phyloP scores from a whole-genome alignment of 2,888 invertebrate genomes.

The Macrophya annulata region DNA sequence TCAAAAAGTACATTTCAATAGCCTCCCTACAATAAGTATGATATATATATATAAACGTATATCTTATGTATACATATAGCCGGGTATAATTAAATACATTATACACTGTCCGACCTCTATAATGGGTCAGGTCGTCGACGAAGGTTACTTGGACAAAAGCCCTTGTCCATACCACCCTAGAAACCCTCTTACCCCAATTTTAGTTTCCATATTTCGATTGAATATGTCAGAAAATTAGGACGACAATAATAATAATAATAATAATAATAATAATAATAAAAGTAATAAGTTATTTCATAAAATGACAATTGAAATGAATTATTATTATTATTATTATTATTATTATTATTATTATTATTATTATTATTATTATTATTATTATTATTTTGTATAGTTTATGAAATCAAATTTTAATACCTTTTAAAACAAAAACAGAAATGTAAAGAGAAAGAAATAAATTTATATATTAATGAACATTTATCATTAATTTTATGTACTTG shows the following conservation, averaged over 20 bases:
- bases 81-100: slow-evolving; percentile 18
- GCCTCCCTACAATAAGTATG: not conserved
- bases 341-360: not conserved
- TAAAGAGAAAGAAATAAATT: too few relatives aligned
- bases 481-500: too few relatives aligned
- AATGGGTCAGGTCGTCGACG: slow-evolving; percentile 13
- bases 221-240: not conserved
- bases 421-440: too few relatives aligned
- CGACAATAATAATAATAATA: not conserved
- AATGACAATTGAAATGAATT: not conserved
- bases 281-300: too few relatives aligned
- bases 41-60: not conserved
- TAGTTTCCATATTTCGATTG: not conserved
- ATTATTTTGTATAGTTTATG: too few relatives aligned
- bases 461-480: too few relatives aligned
- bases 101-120: not conserved
- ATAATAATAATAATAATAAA: not conserved
- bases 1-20: not conserved
- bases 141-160: not conserved
- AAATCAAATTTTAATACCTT: too few relatives aligned
- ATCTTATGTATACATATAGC: not conserved
- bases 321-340: not conserved
- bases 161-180: not conserved
- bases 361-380: not conserved
- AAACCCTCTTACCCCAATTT: not conserved